phyloP scores from a whole-genome alignment of 2,113 vertebrate genomes.

The Garra rufa region DNA sequence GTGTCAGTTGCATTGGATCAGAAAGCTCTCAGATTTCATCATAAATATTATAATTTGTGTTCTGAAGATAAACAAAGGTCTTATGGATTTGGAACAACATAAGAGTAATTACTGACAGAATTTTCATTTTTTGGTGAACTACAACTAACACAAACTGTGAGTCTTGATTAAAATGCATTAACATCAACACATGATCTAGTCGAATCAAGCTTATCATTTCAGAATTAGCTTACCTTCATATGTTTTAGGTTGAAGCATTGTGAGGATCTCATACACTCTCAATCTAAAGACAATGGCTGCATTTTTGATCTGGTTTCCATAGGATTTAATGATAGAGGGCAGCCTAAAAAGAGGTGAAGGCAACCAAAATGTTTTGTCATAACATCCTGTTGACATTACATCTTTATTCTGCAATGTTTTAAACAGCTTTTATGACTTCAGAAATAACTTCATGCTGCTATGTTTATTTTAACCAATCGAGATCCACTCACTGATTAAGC shows the following conservation, averaged over 20 bases:
- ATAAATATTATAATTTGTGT: no score
- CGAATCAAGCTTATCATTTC: not conserved
- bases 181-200: not conserved
- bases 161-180: no score
- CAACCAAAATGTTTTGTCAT: not conserved
- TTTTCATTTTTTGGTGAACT: no score
- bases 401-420: not conserved
- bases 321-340: constrained; percentile 82
- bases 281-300: constrained; percentile 82
- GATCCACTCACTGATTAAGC: constrained; percentile 84
- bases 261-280: constrained; percentile 88
- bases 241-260: constrained; percentile 84
- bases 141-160: no score
- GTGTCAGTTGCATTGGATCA: no score
- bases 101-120: no score
- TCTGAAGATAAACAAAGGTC: no score
- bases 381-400: not conserved
- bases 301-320: constrained; percentile 81
- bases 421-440: not conserved
- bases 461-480: not conserved
- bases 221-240: constrained; percentile 83
- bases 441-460: not conserved
- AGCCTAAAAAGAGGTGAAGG: constrained; percentile 73
- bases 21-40: no score
- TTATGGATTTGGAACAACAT: no score